Evolutionary conservation across 2,113 vertebrate species (phyloP), one percentile per base, ranked within the genome.

Genomic region (Sinocyclocheilus maitianheensis): DNA sequence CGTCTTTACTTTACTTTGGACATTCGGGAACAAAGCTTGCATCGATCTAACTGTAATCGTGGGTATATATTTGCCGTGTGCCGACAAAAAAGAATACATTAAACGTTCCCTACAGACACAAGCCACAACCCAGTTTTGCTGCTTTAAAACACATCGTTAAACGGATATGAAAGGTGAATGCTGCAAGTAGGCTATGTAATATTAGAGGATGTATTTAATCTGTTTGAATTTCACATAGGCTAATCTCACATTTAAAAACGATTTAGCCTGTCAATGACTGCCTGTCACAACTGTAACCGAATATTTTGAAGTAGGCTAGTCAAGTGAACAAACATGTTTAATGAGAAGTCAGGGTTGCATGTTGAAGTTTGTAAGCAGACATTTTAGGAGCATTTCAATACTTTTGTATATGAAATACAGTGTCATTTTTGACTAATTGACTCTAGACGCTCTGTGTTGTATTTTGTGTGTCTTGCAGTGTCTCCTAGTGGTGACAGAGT

Each of bases 401-500:
- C 0, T 77, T 77, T 58, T 55, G 3, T 20, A 4, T 77, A 14
- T 74, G 65, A 81, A 75, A 48, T 9, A 13, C 16, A 22, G 16
- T n/a, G 11, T 58, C 0, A 20, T 79, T 40, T 79, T 48, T 14
- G 7, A 60, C 18, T n/a, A 22, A 62, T 43, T 80, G 16, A 12
- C 30, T 76, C 12, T 18, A 43, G 12, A 34, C 62, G 30, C 12
- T 30, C 13, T 4, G 8, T 69, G 46, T 34, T 51, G 74, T 84
- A 43, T 8, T 37, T 67, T 55, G 67, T 2, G 22, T 80, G 84
- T 84, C 67, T 46, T 62, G 40, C 71, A 81, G 89, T 43, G 83
- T 84, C 87, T 87, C 85, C 85, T 74, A 76, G 12, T 40, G 20
- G 72, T 43, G 37, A 48, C 37, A 81, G 26, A 48, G 62, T 69